Conservation (phyloP, 2,797 vertebrate species). For the Siniperca scherzeri region DNA sequence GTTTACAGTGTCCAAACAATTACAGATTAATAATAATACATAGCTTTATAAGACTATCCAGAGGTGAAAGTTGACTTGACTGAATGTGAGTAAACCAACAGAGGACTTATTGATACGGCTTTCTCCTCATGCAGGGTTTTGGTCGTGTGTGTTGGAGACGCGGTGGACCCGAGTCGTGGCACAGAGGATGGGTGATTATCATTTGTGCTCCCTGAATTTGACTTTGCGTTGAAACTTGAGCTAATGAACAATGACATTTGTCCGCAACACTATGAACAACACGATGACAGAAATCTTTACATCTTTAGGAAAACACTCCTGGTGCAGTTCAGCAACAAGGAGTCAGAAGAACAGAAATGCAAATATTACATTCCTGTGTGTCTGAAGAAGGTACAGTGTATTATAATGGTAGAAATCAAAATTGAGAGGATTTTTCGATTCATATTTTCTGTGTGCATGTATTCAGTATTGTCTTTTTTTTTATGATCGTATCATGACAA, state of each 20-base stretch:
- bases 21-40: neutral
- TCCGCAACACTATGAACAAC: neutral
- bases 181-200: constrained; percentile 73
- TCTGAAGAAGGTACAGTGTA: constrained; percentile 78
- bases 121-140: constrained; percentile 75
- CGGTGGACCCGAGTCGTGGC: constrained; percentile 16
- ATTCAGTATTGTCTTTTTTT: neutral
- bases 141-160: constrained; percentile 82
- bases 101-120: neutral
- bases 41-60: neutral
- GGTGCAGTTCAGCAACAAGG: constrained; percentile 77
- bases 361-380: constrained; percentile 75
- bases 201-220: neutral
- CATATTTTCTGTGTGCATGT: neutral
- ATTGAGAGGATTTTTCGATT: neutral
- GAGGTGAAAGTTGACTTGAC: neutral
- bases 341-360: constrained; percentile 44
- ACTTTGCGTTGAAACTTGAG: neutral
- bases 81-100: neutral
- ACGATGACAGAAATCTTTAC: neutral
- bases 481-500: neutral
- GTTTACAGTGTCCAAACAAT: neutral
- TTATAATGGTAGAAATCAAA: neutral
- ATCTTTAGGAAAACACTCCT: constrained; percentile 77
- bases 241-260: neutral